Conservation (phyloP, 2,797 vertebrate species). For the Furcifer pardalis region DNA sequence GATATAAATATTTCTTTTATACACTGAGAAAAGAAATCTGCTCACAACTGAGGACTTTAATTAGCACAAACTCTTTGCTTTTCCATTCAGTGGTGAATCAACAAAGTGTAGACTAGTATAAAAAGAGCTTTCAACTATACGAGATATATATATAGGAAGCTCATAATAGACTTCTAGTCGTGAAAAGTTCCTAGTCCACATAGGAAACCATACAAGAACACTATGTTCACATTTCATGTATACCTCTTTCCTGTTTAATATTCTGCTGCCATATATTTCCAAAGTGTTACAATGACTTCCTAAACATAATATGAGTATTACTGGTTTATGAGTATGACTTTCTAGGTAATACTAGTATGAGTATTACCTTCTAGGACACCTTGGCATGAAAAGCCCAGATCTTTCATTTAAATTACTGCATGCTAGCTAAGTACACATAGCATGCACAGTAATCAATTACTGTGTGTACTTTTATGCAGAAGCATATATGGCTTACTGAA, state of each 20-base stretch:
- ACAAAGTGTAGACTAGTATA: conserved; percentile 27
- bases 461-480: not conserved
- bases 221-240: conserved; percentile 40
- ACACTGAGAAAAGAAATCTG: not conserved
- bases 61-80: conserved; percentile 22
- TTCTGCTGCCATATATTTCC: conserved; percentile 14
- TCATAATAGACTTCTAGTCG: conserved; percentile 12
- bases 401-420: not conserved
- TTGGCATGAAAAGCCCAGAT: conserved; percentile 10
- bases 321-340: conserved; percentile 8
- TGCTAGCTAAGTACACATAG: not conserved
- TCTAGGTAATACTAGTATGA: not conserved
- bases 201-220: conserved; percentile 40
- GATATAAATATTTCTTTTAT: conserved; percentile 10
- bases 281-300: conserved; percentile 35
- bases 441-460: not conserved
- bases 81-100: conserved; percentile 20
- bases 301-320: conserved; percentile 33
- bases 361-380: not conserved
- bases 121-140: conserved; percentile 32
- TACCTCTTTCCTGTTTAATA: conserved; percentile 46
- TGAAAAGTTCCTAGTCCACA: conserved; percentile 9
- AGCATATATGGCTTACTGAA: not conserved
- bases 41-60: not conserved
- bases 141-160: not conserved